Base-by-base conservation (phyloP, 2,888 invertebrate species). In the Perithous albicinctus region DNA sequence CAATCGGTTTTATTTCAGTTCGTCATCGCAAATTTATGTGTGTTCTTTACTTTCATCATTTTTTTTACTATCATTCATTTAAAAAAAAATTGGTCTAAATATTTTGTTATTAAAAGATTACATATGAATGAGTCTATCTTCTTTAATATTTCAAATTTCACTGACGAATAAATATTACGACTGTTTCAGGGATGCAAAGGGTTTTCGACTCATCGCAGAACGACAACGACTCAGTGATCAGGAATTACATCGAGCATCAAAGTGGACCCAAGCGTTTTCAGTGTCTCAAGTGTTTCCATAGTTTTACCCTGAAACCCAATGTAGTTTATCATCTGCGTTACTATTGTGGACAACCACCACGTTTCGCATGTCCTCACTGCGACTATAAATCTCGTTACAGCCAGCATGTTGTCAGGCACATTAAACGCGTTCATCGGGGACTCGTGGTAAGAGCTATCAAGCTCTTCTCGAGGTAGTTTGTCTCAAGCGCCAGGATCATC, bases 271-370 rank as follows among this genome's bases (percentile, higher is more conserved):
- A 74, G 48, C 48, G 73, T 4, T 74, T 26, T 41, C 38, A 91
- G 64, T 93, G 93, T 85, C 92, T 92, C 0, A 88, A 90, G 23
- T 93, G 93, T 82, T 90, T 90, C 67, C 92, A 91, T n/a, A 88
- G 89, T 0, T 93, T 93, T 84, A 90, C 91, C 12, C 90, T 91
- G 74, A 89, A 91, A 80, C 90, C 92, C 70, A 93, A 92, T 32
- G 86, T 93, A 56, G 92, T 91, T 85, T 92, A 93, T 0, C 93
- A 93, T 85, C 88, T 93, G 88, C 92, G 92, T 80, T 93, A 92
- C 84, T 93, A 93, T 79, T 93, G 93, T 85, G 93, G 93, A 7
- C 92, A 87, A 32, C 82, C 86, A 35, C 89, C 89, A 3, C 84
- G 89, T 2, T 92, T 90, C 74, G 85, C 87, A 18, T 91, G 91